Conservation (phyloP, 2,797 vertebrate genomes). For the Nasua narica region DNA sequence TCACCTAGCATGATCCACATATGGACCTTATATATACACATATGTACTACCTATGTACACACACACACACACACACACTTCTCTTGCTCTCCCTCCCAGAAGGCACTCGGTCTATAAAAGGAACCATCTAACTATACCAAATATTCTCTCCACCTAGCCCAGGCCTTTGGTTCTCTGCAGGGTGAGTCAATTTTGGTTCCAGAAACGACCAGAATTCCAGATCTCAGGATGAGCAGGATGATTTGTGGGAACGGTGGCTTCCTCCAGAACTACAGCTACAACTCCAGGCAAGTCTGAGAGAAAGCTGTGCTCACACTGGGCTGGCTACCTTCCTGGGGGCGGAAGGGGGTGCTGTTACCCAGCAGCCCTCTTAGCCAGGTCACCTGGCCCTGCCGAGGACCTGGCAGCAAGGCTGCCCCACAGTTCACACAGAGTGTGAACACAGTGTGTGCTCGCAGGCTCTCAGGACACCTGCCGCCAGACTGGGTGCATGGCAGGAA, state of each 20-base stretch:
- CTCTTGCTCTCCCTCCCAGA: background rate
- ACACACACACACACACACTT: too few relatives aligned
- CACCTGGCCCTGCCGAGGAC: background rate
- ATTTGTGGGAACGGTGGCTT: background rate
- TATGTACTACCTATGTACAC: background rate
- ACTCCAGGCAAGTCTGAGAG: background rate
- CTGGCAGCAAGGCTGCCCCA: background rate
- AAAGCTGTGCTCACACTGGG: background rate
- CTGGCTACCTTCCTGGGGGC: background rate
- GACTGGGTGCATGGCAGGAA: accelerated
- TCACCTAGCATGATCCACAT: background rate
- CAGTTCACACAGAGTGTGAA: background rate
- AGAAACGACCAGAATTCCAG: background rate
- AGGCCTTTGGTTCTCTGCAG: background rate
- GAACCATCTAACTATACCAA: background rate
- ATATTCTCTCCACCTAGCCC: background rate
- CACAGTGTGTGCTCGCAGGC: background rate
- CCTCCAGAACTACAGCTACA: background rate
- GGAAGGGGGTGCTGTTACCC: background rate
- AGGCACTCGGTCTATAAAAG: background rate
- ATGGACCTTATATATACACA: background rate
- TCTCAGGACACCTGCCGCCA: background rate
- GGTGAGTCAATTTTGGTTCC: background rate
- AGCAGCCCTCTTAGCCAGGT: background rate
- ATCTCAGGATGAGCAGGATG: background rate